Evolutionary conservation across 2,113 vertebrate species (phyloP), one percentile per base, ranked within the genome.

Genomic region (Onychorhynchus coronatus): DNA sequence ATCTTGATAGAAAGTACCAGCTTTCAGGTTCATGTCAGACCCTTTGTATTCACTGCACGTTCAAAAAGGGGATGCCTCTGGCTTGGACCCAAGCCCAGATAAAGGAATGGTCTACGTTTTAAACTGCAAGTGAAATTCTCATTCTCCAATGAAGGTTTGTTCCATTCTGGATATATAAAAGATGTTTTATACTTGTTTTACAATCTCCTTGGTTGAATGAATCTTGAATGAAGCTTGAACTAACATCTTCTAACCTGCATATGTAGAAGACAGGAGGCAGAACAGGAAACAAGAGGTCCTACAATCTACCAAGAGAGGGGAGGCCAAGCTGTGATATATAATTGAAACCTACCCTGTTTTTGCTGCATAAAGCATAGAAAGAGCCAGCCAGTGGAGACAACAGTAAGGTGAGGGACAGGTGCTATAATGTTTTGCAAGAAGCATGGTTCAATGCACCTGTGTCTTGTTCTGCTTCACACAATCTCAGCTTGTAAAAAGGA

Each of bases 21-120:
- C 65, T 89, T 84, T 97, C 96, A 97, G 95, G 95, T 96, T 93
- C 59, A 65, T 46, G 66, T 88, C 96, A 98, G 93, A 97, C 63
- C 25, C 47, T 74, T 66, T 84, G 39, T 84, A 53, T 58, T 88
- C 81, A 56, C 85, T 93, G 68, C 46, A 62, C 25, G 63, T 92
- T 93, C 76, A 76, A 70, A 89, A 88, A 25, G 19, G 15, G 28
- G 49, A 74, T 84, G 78, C 35, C 67, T 85, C 68, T 89, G 55
- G 33, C 25, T 70, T 92, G 91, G 78, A 92, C 12, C 12, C 0
- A 5, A 85, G 49, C 53, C 67, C 24, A 70, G 55, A 67, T 71
- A 50, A 66, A 76, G 76, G 37, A n/a, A 14, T 62, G 25, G 42
- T 55, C 70, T 89, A 91, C 87, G 31, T 75, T 93, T 84, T 52